Evolutionary conservation across 1,140 invertebrate species (phyloP).

Genomic region (Orchesella cincta): DNA sequence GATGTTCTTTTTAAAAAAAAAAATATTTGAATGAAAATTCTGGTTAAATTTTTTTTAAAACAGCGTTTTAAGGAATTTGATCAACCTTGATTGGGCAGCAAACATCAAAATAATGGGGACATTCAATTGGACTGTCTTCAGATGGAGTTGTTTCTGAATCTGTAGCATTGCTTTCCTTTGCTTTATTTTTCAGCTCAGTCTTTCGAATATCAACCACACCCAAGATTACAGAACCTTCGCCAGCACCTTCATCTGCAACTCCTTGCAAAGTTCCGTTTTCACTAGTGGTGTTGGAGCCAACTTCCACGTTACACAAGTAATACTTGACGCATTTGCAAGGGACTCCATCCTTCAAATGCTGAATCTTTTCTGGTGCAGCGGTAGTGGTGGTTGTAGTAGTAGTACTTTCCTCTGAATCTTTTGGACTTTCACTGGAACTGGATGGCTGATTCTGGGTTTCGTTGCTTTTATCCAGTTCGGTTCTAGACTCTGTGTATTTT

Average conservation of each 20-base stretch:
- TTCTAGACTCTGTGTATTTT: neutral
- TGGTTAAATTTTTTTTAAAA: no score
- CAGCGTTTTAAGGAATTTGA: no score
- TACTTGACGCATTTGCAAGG: conserved; percentile 25
- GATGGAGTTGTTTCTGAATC: neutral
- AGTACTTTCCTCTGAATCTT: no score
- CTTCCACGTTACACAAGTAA: neutral
- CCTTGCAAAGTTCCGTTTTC: neutral
- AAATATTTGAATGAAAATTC: no score
- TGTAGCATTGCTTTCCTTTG: neutral
- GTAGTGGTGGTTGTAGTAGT: no score
- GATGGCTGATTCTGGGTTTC: neutral
- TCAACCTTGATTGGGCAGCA: neutral
- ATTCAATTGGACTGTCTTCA: neutral
- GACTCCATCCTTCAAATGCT: no score
- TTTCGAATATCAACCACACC: conserved; percentile 13
- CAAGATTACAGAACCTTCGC: neutral
- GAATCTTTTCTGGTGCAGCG: no score
- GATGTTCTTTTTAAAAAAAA: no score
- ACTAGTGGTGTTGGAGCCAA: neutral
- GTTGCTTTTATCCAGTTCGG: neutral
- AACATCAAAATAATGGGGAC: neutral
- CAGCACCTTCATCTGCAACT: neutral
- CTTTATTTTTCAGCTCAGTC: neutral
- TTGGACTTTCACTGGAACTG: no score